Evolutionary conservation across 1,140 invertebrate genomes (phyloP), one percentile per base, ranked within the genome.

Genomic region (Drosophila ficusphila): DNA sequence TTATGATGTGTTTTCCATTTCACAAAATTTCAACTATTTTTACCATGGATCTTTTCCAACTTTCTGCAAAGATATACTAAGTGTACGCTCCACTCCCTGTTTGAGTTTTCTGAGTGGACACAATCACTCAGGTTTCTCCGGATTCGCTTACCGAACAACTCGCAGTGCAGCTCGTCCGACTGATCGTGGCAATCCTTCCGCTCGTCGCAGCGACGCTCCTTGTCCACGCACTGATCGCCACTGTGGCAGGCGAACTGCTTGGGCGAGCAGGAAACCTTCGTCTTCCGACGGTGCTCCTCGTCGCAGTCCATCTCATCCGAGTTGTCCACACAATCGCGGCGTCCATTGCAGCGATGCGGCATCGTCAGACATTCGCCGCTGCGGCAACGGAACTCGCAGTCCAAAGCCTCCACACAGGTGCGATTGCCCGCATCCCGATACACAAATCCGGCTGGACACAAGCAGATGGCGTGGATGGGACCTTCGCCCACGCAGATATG

Each of bases 181-280:
- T 93, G 93, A 83, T 97, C 96, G 3, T 90, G 77, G 77, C 97
- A 98, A 83, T 98, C 95, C 34, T 92, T 92, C n/a, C 93, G 82
- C 0, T 93, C 93, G 90, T 98, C 95, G 89, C 97, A 98, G 8
- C 95, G 92, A 61, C 93, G 79, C 23, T 71, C 53, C 42, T 92
- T 79, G 3, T 89, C 57, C 92, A 95, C 19, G 90, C 91, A 91
- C 18, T 85, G 74, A 2, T 71, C 54, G 0, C 91, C 90, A 67
- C 94, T 93, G 12, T 91, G 90, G 76, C 96, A 96, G 42, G 92
- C 90, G 77, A 95, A 96, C 54, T 93, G 93, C 1, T 92, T 92
- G 2, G 90, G 64, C 0, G 81, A 81, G 85, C 96, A 96, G 0
- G 79, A 86, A 7, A 90, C 83, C 21, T 73, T 69, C 0, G 33